A percentile compares a stretch with the other conserved stretches of the same genome.
phyloP scores from a whole-genome alignment of 1,140 invertebrate genomes.

The Drosophila ercepeae region DNA sequence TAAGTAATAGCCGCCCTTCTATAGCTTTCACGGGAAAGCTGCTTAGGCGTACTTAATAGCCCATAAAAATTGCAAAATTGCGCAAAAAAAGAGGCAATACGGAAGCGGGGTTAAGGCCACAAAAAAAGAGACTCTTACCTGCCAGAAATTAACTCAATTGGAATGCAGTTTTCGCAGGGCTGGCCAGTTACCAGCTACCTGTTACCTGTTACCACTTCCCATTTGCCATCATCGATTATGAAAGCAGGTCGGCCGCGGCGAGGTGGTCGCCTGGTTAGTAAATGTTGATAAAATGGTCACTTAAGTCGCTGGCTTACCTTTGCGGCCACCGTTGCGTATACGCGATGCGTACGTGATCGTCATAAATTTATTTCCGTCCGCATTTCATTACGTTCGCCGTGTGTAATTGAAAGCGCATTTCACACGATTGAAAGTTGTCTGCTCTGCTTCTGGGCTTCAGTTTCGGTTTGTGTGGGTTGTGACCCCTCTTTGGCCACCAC shows the following conservation, averaged over 20 bases:
- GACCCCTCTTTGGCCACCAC: too few species aligned
- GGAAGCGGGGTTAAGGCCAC: slow-evolving; percentile 69
- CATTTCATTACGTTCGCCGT: slow-evolving; percentile 48
- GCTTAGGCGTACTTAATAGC: neutral
- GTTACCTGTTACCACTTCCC: too few species aligned
- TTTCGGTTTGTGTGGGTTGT: too few species aligned
- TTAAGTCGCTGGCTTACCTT: slow-evolving; percentile 19
- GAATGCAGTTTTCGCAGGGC: slow-evolving; percentile 43
- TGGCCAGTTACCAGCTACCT: too few species aligned
- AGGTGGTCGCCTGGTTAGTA: slow-evolving; percentile 10
- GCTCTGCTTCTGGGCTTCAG: neutral
- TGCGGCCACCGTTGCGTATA: slow-evolving; percentile 53
- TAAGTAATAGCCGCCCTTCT: neutral
- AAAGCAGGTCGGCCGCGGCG: slow-evolving; percentile 27
- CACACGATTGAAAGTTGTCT: slow-evolving; percentile 67
- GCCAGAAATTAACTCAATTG: slow-evolving; percentile 46
- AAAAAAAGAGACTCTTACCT: neutral
- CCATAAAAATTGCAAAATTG: neutral
- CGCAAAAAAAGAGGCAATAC: slow-evolving; percentile 1
- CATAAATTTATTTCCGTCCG: slow-evolving; percentile 59
- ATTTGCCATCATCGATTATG: slow-evolving; percentile 49
- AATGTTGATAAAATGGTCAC: slow-evolving; percentile 16
- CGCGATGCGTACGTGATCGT: slow-evolving; percentile 75
- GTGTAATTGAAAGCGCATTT: slow-evolving; percentile 76
- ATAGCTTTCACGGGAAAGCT: neutral